Base-by-base conservation (phyloP, 23 tunicate genomes). In the Phallusia fumigata region DNA sequence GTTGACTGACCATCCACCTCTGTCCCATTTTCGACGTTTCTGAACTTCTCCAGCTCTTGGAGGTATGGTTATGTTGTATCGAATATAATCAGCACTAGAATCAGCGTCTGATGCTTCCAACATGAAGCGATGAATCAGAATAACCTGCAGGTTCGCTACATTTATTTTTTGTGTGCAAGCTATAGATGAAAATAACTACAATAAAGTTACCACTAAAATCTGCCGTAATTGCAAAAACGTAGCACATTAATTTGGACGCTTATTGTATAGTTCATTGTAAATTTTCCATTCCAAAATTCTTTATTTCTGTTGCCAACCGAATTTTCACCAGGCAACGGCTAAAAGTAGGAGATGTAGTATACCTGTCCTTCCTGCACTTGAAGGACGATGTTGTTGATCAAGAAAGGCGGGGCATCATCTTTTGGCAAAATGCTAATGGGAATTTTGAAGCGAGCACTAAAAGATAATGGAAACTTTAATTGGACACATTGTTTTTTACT, bases 21-120 rank as follows among this genome's bases (percentile, higher is more conserved):
- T 82, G 28, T 94, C 98, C 90, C 94, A 88, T 50, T 80, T 73
- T 19, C 90, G 65, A 65, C 73, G 69, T 73, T 89, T 94, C 65
- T 85, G 90, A 19, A 94, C 75, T 65, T 85, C 83, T 0, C 98
- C 98, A 21, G 98, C 94, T 58, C 34, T 65, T 0, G 98, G 98
- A 31, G 87, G 98, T n/a, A 16, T 79, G 18, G 98, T 94, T n/a
- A 94, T 94, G 85, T 89, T 94, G 75, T 85, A 94, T 28, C 50
- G 74, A 82, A 94, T 81, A 64, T 82, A 89, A 49, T 89, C 88
- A 22, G 94, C 82, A 58, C 80, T 84, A 2, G 90, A 84, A 77
- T 94, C 98, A 28, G 85, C 86, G 83, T 94, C 98, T 2, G 85
- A 88, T 15, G 98, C 98, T 65, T 94, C 94, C 83, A 94, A 81